Evolutionary conservation across 2,888 invertebrate species (phyloP), one percentile per base, ranked within the genome.

Genomic region (Oegoconia quadripuncta): DNA sequence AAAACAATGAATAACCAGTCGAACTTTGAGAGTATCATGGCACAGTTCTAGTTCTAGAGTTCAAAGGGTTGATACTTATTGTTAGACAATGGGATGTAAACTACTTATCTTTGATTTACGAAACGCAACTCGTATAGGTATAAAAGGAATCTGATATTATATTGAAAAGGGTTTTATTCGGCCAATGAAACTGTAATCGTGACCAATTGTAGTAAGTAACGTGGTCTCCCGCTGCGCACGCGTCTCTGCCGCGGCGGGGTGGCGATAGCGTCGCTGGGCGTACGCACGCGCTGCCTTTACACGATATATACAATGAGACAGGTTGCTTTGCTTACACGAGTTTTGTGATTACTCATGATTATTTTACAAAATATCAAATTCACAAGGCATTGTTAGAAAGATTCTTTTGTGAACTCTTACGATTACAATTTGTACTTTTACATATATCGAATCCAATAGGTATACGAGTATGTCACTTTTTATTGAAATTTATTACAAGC

Each of bases 171-270:
- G 62, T 69, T 18, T 73, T 67, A 74, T 71, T 62, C 66, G 69
- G 65, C 61, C 64, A 65, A 69, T 76, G 71, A 68, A 74, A 72
- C 62, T 65, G 67, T 76, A 70, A 73, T 76, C 78, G 74, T 80
- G 78, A 80, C 73, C 76, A 72, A 77, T 74, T 73, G 77, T 63
- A 70, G 68, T 75, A 72, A 69, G 76, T 71, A 72, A 71, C 58
- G 64, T 57, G 59, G 51, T 43, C 54, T 53, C 80, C 74, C 49
- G 76, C 70, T 58, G 81, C 46, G 78, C 54, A 41, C 40, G 56
- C 67, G 65, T 74, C 61, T 69, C 58, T 46, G 52, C 52, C 78
- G 47, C 81, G 68, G 79, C 80, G 63, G 83, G 79, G 57, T 40
- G 30, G 35, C 29, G 49, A 48, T n/a, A n/a, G 51, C 66, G 52